Percentiles rank a stretch among this genome's conserved stretches.
Conservation (phyloP, 1,140 invertebrate species). For the Cataglyphis hispanica region DNA sequence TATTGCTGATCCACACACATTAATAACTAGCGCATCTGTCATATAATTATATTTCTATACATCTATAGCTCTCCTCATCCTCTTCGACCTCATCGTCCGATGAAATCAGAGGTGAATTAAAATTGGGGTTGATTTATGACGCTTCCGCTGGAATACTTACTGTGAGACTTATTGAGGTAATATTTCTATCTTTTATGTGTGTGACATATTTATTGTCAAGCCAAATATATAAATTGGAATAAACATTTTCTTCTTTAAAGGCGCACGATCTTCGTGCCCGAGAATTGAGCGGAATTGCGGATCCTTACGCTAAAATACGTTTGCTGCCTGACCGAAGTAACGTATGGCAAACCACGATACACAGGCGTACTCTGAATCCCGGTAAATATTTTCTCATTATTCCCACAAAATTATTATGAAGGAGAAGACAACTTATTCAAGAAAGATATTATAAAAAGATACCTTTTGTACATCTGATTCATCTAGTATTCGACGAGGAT, state of each 20-base stretch:
- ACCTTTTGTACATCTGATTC: no score
- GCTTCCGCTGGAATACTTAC: conserved; percentile 85
- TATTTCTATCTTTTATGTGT: neutral
- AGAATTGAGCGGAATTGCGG: conserved; percentile 88
- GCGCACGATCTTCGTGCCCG: conserved; percentile 88
- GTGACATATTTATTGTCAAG: neutral
- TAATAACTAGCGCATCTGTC: conserved; percentile 11
- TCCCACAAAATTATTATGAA: neutral
- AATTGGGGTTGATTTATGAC: conserved; percentile 86
- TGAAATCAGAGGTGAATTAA: conserved; percentile 86
- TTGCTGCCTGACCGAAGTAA: conserved; percentile 88
- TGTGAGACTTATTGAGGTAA: conserved; percentile 86
- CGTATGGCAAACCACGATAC: conserved; percentile 89
- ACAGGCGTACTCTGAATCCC: conserved; percentile 89
- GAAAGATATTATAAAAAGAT: neutral
- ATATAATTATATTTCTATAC: conserved; percentile 35
- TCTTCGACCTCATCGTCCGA: conserved; percentile 78
- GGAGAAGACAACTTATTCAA: neutral
- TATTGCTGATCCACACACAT: neutral
- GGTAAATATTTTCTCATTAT: conserved; percentile 77
- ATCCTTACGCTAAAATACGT: conserved; percentile 89
- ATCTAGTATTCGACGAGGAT: conserved; percentile 89
- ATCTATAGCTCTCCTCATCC: conserved; percentile 69
- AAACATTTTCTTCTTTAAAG: conserved; percentile 73
- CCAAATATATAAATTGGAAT: neutral